Conservation (phyloP, 2,888 invertebrate genomes). For the Dicyrtomina minuta region DNA sequence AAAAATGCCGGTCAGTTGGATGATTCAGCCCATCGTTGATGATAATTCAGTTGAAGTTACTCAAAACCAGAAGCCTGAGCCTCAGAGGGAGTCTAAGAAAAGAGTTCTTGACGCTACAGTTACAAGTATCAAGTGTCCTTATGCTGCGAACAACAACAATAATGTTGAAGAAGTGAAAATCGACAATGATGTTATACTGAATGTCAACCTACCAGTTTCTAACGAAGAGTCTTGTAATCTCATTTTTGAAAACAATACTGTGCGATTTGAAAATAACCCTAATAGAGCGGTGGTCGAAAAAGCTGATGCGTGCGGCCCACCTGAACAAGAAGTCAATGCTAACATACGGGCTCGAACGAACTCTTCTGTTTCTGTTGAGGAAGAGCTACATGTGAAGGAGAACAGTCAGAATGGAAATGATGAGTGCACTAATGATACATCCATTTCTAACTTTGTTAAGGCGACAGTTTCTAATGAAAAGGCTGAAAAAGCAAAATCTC, state of each 20-base stretch:
- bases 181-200: not conserved
- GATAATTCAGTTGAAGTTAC: constrained; percentile 13
- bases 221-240: constrained; percentile 39
- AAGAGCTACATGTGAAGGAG: not conserved
- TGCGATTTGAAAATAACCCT: constrained; percentile 46
- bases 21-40: constrained; percentile 21
- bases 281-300: not conserved
- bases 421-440: not conserved
- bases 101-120: constrained; percentile 42
- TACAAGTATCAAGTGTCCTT: constrained; percentile 52
- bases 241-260: constrained; percentile 44
- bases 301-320: not conserved
- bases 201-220: not conserved
- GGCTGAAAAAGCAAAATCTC: constrained; percentile 31
- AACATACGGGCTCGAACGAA: not conserved
- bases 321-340: not conserved
- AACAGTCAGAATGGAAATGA: not conserved
- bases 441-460: not conserved
- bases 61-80: constrained; percentile 38
- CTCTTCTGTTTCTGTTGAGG: not conserved
- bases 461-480: constrained; percentile 19
- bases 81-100: constrained; percentile 37
- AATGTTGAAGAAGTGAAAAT: constrained; percentile 1
- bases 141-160: constrained; percentile 29
- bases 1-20: constrained; percentile 14